Evolutionary conservation across 2,113 vertebrate genomes (phyloP).

Genomic region (Platichthys flesus): DNA sequence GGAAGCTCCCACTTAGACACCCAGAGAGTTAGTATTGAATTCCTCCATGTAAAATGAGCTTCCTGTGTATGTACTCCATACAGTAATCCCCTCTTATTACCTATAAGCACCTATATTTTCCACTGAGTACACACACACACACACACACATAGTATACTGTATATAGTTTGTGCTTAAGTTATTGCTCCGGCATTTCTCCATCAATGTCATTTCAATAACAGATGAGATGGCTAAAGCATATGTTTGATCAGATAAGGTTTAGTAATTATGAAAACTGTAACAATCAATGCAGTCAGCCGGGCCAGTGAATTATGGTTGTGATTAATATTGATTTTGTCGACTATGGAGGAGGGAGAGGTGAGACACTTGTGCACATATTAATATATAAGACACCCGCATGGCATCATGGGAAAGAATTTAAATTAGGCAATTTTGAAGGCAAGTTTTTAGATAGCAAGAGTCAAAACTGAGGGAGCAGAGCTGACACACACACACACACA

Average conservation of each 20-base stretch:
- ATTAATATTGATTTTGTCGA: constrained; percentile 60
- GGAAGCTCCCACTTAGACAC: constrained; percentile 30
- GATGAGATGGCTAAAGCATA: constrained; percentile 18
- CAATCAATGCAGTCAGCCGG: constrained; percentile 45
- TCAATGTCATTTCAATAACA: constrained; percentile 66
- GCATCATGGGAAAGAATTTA: constrained; percentile 35
- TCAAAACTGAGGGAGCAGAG: not conserved
- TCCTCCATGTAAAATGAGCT: constrained; percentile 25
- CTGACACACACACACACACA: not conserved
- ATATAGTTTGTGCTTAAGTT: constrained; percentile 10
- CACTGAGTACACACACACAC: not conserved
- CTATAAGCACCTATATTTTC: constrained; percentile 4
- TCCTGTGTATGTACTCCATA: constrained; percentile 2
- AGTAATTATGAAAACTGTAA: constrained; percentile 52
- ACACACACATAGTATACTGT: not conserved
- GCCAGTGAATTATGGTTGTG: constrained; percentile 40
- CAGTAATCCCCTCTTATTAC: constrained; percentile 20
- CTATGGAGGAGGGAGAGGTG: constrained; percentile 8
- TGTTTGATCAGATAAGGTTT: constrained; percentile 53
- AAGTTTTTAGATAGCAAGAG: not conserved
- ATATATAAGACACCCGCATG: constrained; percentile 21
- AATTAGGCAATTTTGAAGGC: constrained; percentile 5
- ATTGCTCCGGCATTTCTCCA: constrained; percentile 15
- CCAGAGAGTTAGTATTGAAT: constrained; percentile 2
- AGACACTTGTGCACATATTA: constrained; percentile 12